These are phyloP conservation scores for Esox lucius DNA, from an alignment of 2,797 vertebrate genomes.

Conservation along the genomic window DNA sequence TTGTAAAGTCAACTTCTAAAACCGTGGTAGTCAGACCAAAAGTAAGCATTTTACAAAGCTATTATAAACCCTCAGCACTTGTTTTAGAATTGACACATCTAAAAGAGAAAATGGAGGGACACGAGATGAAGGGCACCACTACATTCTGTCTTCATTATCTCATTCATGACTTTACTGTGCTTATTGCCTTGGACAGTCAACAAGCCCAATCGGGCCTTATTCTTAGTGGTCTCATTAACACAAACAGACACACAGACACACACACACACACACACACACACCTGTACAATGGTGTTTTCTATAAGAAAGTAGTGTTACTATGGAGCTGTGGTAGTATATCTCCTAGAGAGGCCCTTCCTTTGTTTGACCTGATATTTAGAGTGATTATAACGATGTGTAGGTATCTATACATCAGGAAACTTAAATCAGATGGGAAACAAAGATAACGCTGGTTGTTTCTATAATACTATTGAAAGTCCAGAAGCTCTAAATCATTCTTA, in stretches of 20 bases:
- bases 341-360: conserved; percentile 42
- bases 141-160: background rate
- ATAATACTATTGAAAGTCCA: background rate
- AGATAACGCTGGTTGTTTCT: background rate
- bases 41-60: background rate
- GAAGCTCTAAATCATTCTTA: background rate
- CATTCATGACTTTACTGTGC: background rate
- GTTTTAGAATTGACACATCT: background rate
- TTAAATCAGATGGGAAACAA: background rate
- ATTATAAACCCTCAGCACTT: background rate
- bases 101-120: background rate
- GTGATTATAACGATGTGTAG: conserved; percentile 34
- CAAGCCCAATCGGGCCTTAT: conserved; percentile 19
- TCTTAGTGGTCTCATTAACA: conserved; percentile 31
- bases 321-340: conserved; percentile 66
- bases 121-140: background rate
- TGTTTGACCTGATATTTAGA: conserved; percentile 51
- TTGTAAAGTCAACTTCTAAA: conserved; percentile 4
- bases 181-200: conserved; percentile 7
- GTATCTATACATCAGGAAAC: background rate
- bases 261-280: conserved; percentile 20
- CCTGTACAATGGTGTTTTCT: background rate
- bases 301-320: conserved; percentile 40
- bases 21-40: background rate
- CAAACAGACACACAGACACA: conserved; percentile 49